Evolutionary conservation across 2,797 vertebrate species (phyloP).

Genomic region (Anas flavirostris): DNA sequence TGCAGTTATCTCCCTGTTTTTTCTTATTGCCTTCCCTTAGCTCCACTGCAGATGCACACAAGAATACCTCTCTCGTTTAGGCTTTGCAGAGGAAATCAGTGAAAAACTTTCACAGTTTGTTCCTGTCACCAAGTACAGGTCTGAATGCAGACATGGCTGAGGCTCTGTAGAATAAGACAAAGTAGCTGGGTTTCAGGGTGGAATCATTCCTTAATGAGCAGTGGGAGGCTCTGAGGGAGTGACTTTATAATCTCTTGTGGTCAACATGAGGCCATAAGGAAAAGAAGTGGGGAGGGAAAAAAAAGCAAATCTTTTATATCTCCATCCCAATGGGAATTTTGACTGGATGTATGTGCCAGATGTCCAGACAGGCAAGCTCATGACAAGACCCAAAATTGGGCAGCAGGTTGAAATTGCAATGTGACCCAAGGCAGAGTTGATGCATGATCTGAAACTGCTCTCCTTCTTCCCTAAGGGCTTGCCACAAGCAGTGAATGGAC

Average conservation of each 20-base stretch:
- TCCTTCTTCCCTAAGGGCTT: constrained; percentile 83
- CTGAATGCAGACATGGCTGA: background rate
- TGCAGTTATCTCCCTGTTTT: background rate
- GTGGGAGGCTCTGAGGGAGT: background rate
- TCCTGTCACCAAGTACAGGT: background rate
- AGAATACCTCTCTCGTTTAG: background rate
- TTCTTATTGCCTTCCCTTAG: background rate
- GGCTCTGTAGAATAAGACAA: background rate
- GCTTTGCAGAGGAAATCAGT: background rate
- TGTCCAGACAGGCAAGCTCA: background rate
- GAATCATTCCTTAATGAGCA: background rate
- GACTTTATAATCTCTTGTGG: background rate
- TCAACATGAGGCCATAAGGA: background rate
- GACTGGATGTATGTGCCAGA: background rate
- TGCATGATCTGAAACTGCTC: background rate
- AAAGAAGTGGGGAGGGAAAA: background rate
- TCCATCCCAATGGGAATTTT: background rate
- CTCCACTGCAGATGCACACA: background rate
- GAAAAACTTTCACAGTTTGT: background rate
- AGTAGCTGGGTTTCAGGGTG: background rate
- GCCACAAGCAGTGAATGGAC: constrained; percentile 88
- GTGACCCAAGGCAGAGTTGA: background rate
- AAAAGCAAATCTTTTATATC: background rate
- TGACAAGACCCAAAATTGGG: rapidly evolving
- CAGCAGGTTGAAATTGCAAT: background rate